These are phyloP conservation scores for Betta splendens DNA, from an alignment of 2,797 vertebrate species.

Conservation along the genomic window DNA sequence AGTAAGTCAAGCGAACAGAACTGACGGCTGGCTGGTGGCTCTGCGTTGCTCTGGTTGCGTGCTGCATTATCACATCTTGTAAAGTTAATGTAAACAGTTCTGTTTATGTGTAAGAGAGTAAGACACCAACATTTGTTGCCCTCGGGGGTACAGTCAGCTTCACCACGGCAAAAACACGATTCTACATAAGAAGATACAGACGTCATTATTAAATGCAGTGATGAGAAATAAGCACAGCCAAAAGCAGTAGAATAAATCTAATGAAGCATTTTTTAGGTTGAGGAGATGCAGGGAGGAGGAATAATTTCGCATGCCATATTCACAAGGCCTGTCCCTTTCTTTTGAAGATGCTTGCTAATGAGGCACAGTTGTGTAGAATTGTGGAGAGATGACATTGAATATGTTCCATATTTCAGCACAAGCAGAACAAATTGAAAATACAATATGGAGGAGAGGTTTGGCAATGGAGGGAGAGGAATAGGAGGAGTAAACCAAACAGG, in stretches of 20 bases:
- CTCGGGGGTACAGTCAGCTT: slow-evolving; percentile 17
- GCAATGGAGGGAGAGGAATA: slow-evolving; percentile 17
- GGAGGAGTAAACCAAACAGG: slow-evolving; percentile 44
- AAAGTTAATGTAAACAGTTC: slow-evolving; percentile 13
- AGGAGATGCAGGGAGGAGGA: slow-evolving; percentile 18
- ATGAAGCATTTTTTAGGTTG: slow-evolving; percentile 34
- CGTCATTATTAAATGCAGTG: slow-evolving; percentile 21
- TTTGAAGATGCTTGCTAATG: slow-evolving; percentile 64
- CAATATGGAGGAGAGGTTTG: slow-evolving; percentile 45
- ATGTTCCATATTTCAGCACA: slow-evolving; percentile 53
- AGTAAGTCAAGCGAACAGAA: slow-evolving; percentile 4
- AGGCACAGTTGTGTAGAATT: slow-evolving; percentile 40
- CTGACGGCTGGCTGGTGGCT: not conserved
- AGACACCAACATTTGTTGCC: slow-evolving; percentile 19
- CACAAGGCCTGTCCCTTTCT: slow-evolving; percentile 41
- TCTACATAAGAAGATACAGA: slow-evolving; percentile 36
- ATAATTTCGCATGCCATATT: slow-evolving; percentile 36
- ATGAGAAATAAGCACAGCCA: slow-evolving; percentile 30
- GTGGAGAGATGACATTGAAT: slow-evolving; percentile 54
- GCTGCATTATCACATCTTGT: not conserved
- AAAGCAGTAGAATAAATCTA: slow-evolving; percentile 23
- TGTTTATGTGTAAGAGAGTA: slow-evolving; percentile 20
- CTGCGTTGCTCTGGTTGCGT: not conserved
- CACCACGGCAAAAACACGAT: slow-evolving; percentile 20
- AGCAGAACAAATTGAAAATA: slow-evolving; percentile 59